phyloP scores from a whole-genome alignment of 1,140 invertebrate genomes.

The Saccostrea glomerata region DNA sequence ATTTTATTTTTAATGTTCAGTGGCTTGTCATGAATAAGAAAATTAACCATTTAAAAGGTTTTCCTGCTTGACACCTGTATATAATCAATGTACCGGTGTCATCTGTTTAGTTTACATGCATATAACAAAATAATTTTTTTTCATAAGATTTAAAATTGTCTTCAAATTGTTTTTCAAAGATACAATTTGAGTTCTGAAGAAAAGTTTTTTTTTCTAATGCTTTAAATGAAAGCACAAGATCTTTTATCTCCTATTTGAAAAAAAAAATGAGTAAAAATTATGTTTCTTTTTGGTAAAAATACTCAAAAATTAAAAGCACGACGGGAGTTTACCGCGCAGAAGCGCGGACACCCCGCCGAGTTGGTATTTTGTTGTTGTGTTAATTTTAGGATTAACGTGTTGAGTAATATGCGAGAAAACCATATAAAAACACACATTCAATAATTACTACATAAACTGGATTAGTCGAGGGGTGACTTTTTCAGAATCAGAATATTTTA shows the following conservation, averaged over 20 bases:
- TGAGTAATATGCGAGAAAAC: slow-evolving; percentile 15
- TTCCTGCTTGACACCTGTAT: slow-evolving; percentile 15
- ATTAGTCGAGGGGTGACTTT: slow-evolving; percentile 23
- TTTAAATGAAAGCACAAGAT: neutral
- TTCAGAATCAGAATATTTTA: slow-evolving; percentile 13
- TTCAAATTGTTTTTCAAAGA: neutral
- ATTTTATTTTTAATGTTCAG: slow-evolving; percentile 33
- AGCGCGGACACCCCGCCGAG: neutral
- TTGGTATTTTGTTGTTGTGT: neutral
- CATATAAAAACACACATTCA: slow-evolving; percentile 27
- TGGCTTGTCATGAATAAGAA: neutral
- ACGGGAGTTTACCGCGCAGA: neutral
- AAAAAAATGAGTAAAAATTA: neutral
- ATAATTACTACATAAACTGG: slow-evolving; percentile 26
- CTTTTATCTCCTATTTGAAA: neutral
- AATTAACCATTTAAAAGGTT: neutral
- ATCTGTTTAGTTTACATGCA: neutral
- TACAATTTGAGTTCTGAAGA: neutral
- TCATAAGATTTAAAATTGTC: no score
- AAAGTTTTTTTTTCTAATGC: neutral
- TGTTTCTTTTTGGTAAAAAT: neutral
- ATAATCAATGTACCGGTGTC: neutral
- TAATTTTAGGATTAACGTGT: slow-evolving; percentile 25
- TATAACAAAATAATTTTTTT: no score
- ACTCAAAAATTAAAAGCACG: neutral